Percentiles rank a stretch among this genome's conserved stretches.
phyloP scores from a whole-genome alignment of 2,113 vertebrate species.

The Aramus guarauna region DNA sequence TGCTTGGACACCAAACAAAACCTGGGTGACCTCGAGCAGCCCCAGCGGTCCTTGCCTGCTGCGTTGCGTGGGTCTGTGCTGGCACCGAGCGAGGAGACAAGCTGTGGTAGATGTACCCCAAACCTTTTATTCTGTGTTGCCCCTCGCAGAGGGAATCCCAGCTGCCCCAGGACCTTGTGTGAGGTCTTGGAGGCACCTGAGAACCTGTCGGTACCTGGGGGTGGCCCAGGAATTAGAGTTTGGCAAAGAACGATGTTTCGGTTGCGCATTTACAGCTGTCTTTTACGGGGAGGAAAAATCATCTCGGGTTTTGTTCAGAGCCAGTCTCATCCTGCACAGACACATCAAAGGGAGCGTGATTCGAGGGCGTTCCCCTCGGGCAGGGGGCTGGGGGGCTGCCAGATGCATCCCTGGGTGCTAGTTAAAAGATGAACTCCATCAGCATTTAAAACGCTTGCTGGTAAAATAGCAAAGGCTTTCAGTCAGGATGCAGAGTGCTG shows the following conservation, averaged over 20 bases:
- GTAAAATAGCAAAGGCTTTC: neutral
- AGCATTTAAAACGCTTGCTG: neutral
- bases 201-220: neutral
- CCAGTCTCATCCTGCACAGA: neutral
- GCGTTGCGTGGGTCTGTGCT: accelerated
- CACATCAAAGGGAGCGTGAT: neutral
- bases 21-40: neutral
- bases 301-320: neutral
- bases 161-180: neutral
- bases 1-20: neutral
- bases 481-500: neutral
- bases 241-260: accelerated
- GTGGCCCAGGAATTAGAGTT: neutral
- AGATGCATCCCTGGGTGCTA: neutral
- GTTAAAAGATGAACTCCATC: neutral
- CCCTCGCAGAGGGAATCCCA: neutral
- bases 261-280: neutral
- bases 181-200: neutral
- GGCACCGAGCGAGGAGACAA: neutral
- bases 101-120: accelerated
- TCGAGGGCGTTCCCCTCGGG: neutral
- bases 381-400: neutral
- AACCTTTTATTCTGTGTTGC: accelerated
- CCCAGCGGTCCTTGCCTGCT: neutral
- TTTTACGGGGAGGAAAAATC: neutral